These are phyloP conservation scores for Augiades crinisus DNA, from an alignment of 2,888 invertebrate species.

Conservation along the genomic window DNA sequence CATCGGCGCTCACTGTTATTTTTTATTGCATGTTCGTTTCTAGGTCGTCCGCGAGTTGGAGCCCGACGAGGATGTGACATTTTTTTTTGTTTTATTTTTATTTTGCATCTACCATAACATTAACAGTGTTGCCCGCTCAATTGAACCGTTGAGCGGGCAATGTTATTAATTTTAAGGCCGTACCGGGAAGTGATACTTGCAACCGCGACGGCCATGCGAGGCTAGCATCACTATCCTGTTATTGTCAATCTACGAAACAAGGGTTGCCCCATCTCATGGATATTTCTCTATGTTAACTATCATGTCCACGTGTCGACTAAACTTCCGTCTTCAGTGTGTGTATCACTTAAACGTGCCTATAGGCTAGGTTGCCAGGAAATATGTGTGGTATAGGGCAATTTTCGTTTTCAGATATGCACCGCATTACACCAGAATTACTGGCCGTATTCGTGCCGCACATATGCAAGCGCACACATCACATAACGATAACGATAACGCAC, in stretches of 20 bases:
- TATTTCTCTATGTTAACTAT: slow-evolving; percentile 77
- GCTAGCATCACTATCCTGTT: slow-evolving; percentile 53
- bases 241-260: slow-evolving; percentile 67
- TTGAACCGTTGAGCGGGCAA: slow-evolving; percentile 43
- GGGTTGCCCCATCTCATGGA: slow-evolving; percentile 82
- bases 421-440: slow-evolving; percentile 82
- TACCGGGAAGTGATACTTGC: slow-evolving; percentile 53
- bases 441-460: slow-evolving; percentile 82
- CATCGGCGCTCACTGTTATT: slow-evolving; percentile 60
- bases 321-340: slow-evolving; percentile 75
- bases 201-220: slow-evolving; percentile 33
- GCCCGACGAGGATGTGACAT: slow-evolving; percentile 41
- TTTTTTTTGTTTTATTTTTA: slow-evolving; percentile 40
- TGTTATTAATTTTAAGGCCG: slow-evolving; percentile 54
- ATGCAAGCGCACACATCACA: slow-evolving; percentile 81
- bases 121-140: slow-evolving; percentile 52
- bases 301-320: slow-evolving; percentile 77
- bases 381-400: slow-evolving; percentile 82
- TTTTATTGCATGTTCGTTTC: slow-evolving; percentile 70
- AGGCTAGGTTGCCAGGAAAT: slow-evolving; percentile 72
- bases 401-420: slow-evolving; percentile 82
- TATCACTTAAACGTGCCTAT: slow-evolving; percentile 60
- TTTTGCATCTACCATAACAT: slow-evolving; percentile 57
- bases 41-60: slow-evolving; percentile 64
- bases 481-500: slow-evolving; percentile 76